Evolutionary conservation across 2,797 vertebrate genomes (phyloP), one percentile per base, ranked within the genome.

Genomic region (Potorous gilbertii): DNA sequence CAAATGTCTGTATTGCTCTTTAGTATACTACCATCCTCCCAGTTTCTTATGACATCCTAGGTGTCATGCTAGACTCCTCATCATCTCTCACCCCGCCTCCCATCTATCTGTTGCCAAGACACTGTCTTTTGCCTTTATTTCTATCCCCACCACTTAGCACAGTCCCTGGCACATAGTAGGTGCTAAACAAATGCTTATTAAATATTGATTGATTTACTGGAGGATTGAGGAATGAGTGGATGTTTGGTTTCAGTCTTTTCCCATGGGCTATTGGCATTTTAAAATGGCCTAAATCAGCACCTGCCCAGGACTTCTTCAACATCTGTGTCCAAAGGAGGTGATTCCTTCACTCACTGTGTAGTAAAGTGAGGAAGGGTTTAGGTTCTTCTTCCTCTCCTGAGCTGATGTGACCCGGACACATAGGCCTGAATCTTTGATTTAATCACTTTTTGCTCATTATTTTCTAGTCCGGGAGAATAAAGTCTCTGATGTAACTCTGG

Each of bases 41-140:
- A n/a, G 29, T 54, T 95, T 28, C 28, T 62, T 34, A 92, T 46
- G 6, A 92, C 87, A 92, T 50, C 89, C 34, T 31, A 91, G 16
- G 87, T 92, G 91, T 89, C 5, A 56, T 96, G 66, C 28, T 94
- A 46, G 55, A 92, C 55, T 93, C 56, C 27, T 28, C 52, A 27
- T 28, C 74, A 57, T 93, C 28, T 34, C 57, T 90, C 14, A 55
- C 5, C 31, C 3, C 1, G 10, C 40, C 66, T 40, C n/a, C n/a
- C n/a, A 74, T 9, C 18, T 8, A 40, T 74, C n/a, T 74, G 16
- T 40, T 74, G 16, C 18, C n/a, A 74, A 40, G n/a, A 40, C 31
- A 13, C 66, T 74, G 18, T 40, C 66, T 74, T 74, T 74, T 40
- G 18, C 5, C 18, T 74, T 74, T 74, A 74, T 74, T 74, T 74